These are phyloP conservation scores for Dascillus cervinus DNA, from an alignment of 2,888 invertebrate genomes.

Conservation along the genomic window DNA sequence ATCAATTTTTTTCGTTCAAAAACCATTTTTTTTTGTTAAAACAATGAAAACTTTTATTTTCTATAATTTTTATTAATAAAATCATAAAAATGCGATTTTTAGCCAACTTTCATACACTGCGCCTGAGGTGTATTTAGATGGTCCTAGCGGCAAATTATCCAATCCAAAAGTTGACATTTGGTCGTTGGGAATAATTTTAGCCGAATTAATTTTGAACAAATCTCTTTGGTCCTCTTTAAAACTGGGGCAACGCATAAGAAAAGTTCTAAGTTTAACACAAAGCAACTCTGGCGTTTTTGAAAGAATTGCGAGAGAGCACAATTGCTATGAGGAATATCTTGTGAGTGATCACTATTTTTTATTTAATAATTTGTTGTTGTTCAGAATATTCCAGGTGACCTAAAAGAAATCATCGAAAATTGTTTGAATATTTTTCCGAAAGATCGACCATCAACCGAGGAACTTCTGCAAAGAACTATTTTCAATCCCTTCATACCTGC, in stretches of 20 bases:
- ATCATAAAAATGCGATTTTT: slow-evolving; percentile 26
- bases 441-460: slow-evolving; percentile 52
- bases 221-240: slow-evolving; percentile 68
- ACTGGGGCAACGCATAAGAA: slow-evolving; percentile 64
- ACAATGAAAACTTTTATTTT: no score
- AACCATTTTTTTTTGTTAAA: slow-evolving; percentile 1
- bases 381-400: slow-evolving; percentile 51
- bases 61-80: slow-evolving; percentile 3
- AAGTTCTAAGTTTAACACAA: slow-evolving; percentile 66
- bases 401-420: slow-evolving; percentile 58
- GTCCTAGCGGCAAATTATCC: slow-evolving; percentile 41
- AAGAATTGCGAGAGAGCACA: slow-evolving; percentile 72
- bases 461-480: slow-evolving; percentile 49
- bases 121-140: slow-evolving; percentile 70
- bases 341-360: slow-evolving; percentile 35
- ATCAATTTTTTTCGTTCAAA: slow-evolving; percentile 10
- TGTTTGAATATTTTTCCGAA: slow-evolving; percentile 64
- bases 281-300: slow-evolving; percentile 53
- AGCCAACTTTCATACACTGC: slow-evolving; percentile 73
- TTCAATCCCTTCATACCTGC: slow-evolving; percentile 43
- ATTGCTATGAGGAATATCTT: slow-evolving; percentile 57
- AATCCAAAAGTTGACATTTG: slow-evolving; percentile 85
- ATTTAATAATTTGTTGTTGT: no score
- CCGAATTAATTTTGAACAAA: slow-evolving; percentile 67
- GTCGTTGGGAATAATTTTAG: slow-evolving; percentile 85